Evolutionary conservation across 2,888 invertebrate genomes (phyloP).

Genomic region (Caenorhabditis sulstoni): DNA sequence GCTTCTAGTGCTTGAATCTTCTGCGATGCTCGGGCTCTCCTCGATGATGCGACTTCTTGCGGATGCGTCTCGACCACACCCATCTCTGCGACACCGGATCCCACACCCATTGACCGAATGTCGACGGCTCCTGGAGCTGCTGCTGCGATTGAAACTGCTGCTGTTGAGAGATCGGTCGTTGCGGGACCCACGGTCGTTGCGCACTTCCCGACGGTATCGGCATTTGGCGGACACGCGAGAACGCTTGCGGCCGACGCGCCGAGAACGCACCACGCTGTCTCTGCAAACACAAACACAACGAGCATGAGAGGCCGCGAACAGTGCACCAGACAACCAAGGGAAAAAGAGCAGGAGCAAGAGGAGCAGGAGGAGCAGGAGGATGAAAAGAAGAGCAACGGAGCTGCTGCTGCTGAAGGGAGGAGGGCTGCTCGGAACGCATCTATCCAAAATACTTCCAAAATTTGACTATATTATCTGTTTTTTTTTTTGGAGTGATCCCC

Average conservation of each 20-base stretch:
- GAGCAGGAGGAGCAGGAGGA: too few relatives aligned
- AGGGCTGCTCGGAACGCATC: too few relatives aligned
- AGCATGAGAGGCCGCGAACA: too few relatives aligned
- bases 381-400: too few relatives aligned
- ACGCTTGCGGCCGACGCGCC: constrained; percentile 66
- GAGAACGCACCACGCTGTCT: constrained; percentile 4
- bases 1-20: constrained; percentile 56
- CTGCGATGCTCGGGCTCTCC: constrained; percentile 23
- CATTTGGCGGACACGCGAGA: constrained; percentile 72
- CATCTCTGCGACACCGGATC: constrained; percentile 65
- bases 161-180: constrained; percentile 38
- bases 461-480: too few relatives aligned
- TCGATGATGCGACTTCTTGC: constrained; percentile 20
- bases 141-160: constrained; percentile 33
- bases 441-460: too few relatives aligned
- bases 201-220: constrained; percentile 61
- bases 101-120: constrained; percentile 68
- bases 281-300: constrained; percentile 60
- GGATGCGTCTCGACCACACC: constrained; percentile 62
- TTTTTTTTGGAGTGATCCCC: too few relatives aligned
- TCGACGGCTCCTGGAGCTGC: background rate
- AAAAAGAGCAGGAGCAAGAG: too few relatives aligned
- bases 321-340: too few relatives aligned
- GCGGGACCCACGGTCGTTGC: constrained; percentile 32
- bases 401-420: too few relatives aligned